phyloP scores from a whole-genome alignment of 2,888 invertebrate species.

The Hypena proboscidalis region DNA sequence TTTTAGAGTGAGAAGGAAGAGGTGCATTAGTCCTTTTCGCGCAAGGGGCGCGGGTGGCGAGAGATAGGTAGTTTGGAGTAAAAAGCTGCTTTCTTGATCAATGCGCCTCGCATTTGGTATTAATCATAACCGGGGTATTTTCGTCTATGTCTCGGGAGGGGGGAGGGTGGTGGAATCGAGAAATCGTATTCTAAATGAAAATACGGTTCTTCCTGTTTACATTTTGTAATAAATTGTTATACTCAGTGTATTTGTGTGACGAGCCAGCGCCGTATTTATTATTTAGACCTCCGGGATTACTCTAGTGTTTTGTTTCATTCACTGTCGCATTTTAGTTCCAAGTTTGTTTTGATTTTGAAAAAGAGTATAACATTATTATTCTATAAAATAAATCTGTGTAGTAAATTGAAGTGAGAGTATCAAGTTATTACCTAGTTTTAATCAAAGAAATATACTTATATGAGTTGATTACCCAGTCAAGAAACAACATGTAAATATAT shows the following conservation, averaged over 20 bases:
- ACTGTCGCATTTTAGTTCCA: slow-evolving; percentile 27
- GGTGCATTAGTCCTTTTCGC: slow-evolving; percentile 82
- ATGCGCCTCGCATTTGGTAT: slow-evolving; percentile 84
- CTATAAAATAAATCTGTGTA: no score
- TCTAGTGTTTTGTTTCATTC: slow-evolving; percentile 38
- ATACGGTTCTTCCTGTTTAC: slow-evolving; percentile 85
- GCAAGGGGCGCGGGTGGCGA: slow-evolving; percentile 57
- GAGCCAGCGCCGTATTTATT: slow-evolving; percentile 54
- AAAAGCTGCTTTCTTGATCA: slow-evolving; percentile 85
- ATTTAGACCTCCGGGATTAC: slow-evolving; percentile 52
- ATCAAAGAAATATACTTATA: no score
- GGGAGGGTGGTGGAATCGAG: slow-evolving; percentile 57
- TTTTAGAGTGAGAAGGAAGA: slow-evolving; percentile 83
- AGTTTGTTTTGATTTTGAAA: slow-evolving; percentile 8
- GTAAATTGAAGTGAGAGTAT: no score
- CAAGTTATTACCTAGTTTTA: no score
- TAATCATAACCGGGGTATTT: slow-evolving; percentile 85
- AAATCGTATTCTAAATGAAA: slow-evolving; percentile 85
- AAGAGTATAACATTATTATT: no score
- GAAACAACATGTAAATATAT: slow-evolving; percentile 21
- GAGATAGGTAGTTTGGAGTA: slow-evolving; percentile 84
- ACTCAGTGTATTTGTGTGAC: slow-evolving; percentile 74
- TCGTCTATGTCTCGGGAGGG: slow-evolving; percentile 73
- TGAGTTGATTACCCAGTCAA: no score
- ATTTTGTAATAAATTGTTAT: slow-evolving; percentile 85